A percentile compares a stretch with the other conserved stretches of the same genome.
These are phyloP conservation scores for Phrynosoma platyrhinos DNA, from an alignment of 2,113 vertebrate genomes.

Conservation along the genomic window DNA sequence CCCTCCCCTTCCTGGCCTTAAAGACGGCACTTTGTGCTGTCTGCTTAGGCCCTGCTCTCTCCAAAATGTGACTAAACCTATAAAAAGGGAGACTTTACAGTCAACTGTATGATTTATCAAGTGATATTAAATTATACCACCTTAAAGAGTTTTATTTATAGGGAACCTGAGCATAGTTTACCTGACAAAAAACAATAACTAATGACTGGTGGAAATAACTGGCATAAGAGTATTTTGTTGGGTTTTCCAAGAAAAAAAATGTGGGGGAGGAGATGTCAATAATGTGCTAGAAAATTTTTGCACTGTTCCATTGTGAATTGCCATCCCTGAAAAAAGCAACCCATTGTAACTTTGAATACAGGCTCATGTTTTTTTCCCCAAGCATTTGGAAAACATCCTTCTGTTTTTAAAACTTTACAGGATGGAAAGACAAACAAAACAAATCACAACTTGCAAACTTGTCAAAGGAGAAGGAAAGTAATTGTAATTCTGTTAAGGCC, in stretches of 20 bases:
- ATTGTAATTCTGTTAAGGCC: conserved; percentile 65
- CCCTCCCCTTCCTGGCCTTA: no score
- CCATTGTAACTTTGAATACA: neutral
- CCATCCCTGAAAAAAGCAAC: neutral
- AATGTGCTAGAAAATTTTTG: no score
- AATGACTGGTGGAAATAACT: neutral
- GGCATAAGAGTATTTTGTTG: neutral
- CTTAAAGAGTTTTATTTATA: neutral
- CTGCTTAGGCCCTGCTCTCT: neutral
- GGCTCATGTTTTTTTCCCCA: neutral
- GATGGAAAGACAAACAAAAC: neutral
- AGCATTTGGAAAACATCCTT: conserved; percentile 40
- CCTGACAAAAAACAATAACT: no score
- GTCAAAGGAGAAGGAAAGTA: conserved; percentile 52
- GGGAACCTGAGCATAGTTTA: no score
- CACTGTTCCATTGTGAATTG: neutral
- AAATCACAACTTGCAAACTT: conserved; percentile 37
- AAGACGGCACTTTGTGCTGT: no score
- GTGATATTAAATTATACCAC: no score
- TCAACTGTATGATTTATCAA: neutral
- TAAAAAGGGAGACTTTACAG: neutral
- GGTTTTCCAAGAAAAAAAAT: neutral
- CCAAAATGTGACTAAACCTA: neutral
- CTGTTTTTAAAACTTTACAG: conserved; percentile 50
- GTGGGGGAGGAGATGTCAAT: no score